Percentiles rank a stretch among this genome's conserved stretches.
phyloP scores from a whole-genome alignment of 2,113 vertebrate species.

The Chunga burmeisteri region DNA sequence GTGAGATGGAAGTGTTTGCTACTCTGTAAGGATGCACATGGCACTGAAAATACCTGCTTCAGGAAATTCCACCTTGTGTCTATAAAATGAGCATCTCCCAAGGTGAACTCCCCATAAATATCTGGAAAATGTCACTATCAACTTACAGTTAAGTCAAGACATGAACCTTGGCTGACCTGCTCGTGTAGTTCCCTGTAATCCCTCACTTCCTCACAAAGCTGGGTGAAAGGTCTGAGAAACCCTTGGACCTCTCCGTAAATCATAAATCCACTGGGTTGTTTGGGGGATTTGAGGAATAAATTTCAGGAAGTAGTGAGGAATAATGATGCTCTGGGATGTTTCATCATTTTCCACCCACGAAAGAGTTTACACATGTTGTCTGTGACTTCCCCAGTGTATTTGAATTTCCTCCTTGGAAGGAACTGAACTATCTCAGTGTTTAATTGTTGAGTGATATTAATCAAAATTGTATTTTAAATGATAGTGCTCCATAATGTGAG shows the following conservation, averaged over 20 bases:
- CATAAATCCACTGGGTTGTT: constrained; percentile 66
- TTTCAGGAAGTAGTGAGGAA: constrained; percentile 73
- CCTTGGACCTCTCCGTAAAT: constrained; percentile 59
- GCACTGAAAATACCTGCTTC: background rate
- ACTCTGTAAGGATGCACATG: background rate
- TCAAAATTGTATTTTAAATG: constrained; percentile 64
- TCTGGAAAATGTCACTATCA: constrained; percentile 68
- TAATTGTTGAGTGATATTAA: constrained; percentile 58
- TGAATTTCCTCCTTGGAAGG: constrained; percentile 67
- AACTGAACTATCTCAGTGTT: constrained; percentile 39
- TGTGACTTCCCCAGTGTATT: constrained; percentile 32
- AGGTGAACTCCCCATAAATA: constrained; percentile 60
- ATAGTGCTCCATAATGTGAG: constrained; percentile 26
- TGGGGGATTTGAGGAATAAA: constrained; percentile 58
- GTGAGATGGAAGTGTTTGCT: background rate
- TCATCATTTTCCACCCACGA: constrained; percentile 55
- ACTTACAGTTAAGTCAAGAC: constrained; percentile 44
- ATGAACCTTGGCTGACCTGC: constrained; percentile 77
- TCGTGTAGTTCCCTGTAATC: constrained; percentile 65
- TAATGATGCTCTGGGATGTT: constrained; percentile 70
- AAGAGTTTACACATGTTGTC: constrained; percentile 60
- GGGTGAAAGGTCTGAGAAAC: constrained; percentile 64
- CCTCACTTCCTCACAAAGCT: constrained; percentile 66
- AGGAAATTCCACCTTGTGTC: constrained; percentile 38
- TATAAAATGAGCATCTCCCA: constrained; percentile 48